Conservation (phyloP, 2,888 invertebrate genomes). For the Smittia sp. region DNA sequence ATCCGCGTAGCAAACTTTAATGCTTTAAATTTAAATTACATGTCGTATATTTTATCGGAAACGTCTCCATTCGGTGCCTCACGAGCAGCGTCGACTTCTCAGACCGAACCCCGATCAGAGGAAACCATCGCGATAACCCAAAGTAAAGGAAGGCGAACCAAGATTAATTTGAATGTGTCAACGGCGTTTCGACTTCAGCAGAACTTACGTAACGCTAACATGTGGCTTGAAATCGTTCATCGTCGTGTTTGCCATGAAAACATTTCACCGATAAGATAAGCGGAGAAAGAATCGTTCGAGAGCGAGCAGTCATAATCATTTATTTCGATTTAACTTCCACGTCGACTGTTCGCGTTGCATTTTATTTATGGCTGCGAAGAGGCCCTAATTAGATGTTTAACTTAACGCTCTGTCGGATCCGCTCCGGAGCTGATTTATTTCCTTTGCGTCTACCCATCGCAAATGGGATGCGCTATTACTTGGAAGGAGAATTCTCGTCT, state of each 20-base stretch:
- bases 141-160: background rate
- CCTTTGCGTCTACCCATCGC: background rate
- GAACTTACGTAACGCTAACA: background rate
- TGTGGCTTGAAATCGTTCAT: background rate
- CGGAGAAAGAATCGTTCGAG: background rate
- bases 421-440: conserved; percentile 21
- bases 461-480: too few species aligned
- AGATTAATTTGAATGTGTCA: background rate
- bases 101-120: background rate
- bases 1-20: background rate
- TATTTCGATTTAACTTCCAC: background rate
- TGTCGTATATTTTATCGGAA: conserved; percentile 27
- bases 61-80: background rate
- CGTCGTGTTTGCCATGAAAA: background rate
- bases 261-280: background rate
- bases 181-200: background rate
- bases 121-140: background rate
- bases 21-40: conserved; percentile 14
- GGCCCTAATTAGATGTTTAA: conserved; percentile 30
- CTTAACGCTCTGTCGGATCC: conserved; percentile 26
- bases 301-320: background rate
- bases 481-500: too few species aligned
- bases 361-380: background rate
- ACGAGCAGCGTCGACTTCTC: background rate
- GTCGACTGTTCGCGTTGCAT: background rate